phyloP scores from a whole-genome alignment of 2,797 vertebrate genomes.

The Paramormyrops hopkinsi region DNA sequence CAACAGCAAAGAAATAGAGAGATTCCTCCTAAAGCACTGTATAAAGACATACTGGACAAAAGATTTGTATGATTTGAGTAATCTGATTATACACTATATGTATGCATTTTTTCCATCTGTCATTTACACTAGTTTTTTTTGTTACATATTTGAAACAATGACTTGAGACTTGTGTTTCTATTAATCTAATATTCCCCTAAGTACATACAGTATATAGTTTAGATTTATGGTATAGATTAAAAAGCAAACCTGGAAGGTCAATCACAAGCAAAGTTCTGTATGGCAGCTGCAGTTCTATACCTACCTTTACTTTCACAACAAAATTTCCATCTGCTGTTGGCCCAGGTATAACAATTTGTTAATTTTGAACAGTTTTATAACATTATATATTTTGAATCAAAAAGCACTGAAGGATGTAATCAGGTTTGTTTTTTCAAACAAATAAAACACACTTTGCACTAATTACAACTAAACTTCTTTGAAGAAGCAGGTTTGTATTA shows the following conservation, averaged over 20 bases:
- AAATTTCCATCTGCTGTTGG: neutral
- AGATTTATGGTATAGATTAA: neutral
- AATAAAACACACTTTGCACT: neutral
- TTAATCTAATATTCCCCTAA: neutral
- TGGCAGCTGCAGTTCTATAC: neutral
- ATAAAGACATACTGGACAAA: neutral
- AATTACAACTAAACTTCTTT: neutral
- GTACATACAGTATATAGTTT: neutral
- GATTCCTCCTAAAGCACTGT: neutral
- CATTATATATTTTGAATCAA: neutral
- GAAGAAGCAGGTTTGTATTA: neutral
- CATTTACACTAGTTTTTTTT: neutral
- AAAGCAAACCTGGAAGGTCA: neutral
- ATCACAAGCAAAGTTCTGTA: neutral
- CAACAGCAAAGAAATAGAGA: neutral
- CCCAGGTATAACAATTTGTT: neutral
- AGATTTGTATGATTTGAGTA: neutral
- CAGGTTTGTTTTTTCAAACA: neutral
- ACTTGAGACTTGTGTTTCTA: neutral
- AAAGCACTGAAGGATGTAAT: neutral
- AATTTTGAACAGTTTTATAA: neutral
- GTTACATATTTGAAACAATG: neutral
- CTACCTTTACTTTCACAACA: conserved; percentile 2
- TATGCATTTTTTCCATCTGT: neutral
- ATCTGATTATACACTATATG: neutral